These are phyloP conservation scores for Thymallus thymallus DNA, from an alignment of 2,113 vertebrate genomes.

Conservation along the genomic window DNA sequence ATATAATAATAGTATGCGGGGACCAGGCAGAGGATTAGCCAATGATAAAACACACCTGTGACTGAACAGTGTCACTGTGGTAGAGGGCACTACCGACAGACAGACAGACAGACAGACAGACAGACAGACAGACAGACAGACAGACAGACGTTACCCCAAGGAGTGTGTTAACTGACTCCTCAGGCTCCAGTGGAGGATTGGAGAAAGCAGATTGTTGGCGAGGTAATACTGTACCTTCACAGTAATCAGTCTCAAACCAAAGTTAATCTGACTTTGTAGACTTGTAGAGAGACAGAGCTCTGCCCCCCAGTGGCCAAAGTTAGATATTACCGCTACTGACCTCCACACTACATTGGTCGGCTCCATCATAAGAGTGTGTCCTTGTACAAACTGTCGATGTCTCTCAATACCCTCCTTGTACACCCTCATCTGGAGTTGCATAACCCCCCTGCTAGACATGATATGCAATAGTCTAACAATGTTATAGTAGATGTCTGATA, in stretches of 20 bases:
- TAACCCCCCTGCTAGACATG: conserved; percentile 8
- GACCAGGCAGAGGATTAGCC: no score
- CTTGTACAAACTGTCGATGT: no score
- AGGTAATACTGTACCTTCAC: conserved; percentile 21
- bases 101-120: neutral
- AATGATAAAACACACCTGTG: neutral
- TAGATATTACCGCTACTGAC: conserved; percentile 36
- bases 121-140: neutral
- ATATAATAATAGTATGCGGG: neutral
- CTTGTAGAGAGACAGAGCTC: conserved; percentile 40
- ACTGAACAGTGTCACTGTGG: neutral
- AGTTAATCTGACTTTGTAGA: conserved; percentile 37
- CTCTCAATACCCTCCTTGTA: no score
- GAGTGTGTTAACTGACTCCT: conserved; percentile 2
- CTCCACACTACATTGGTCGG: no score
- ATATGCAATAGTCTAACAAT: neutral
- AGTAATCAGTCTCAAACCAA: conserved; percentile 40
- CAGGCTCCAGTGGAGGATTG: conserved; percentile 14
- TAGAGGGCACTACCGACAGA: neutral
- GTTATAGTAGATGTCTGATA: neutral
- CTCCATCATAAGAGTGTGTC: no score
- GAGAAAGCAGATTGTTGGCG: conserved; percentile 20
- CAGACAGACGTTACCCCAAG: neutral
- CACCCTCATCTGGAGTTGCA: no score
- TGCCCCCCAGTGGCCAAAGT: conserved; percentile 67